Evolutionary conservation across 2,113 vertebrate species (phyloP).

Genomic region (Montifringilla adamsi): DNA sequence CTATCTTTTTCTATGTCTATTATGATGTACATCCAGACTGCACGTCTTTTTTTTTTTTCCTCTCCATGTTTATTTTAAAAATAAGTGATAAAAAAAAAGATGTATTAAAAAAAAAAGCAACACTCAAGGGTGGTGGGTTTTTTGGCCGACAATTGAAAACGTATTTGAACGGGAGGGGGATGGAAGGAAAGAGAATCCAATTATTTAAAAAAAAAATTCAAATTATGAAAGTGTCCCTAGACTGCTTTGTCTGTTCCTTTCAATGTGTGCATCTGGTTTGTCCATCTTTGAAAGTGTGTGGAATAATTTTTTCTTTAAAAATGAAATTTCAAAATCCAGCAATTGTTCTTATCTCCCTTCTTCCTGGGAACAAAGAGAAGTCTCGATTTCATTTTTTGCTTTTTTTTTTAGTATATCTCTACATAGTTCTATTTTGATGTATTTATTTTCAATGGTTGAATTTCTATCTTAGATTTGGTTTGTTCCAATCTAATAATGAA

Average conservation of each 20-base stretch:
- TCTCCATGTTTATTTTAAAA: constrained; percentile 72
- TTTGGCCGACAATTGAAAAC: constrained; percentile 32
- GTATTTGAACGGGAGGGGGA: constrained; percentile 10
- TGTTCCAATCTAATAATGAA: constrained; percentile 74
- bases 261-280: constrained; percentile 90
- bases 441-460: constrained; percentile 81
- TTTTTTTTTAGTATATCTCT: constrained; percentile 79
- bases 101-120: constrained; percentile 80
- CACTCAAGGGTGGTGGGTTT: constrained; percentile 53
- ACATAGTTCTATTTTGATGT: constrained; percentile 76
- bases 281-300: constrained; percentile 89
- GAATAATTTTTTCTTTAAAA: constrained; percentile 74
- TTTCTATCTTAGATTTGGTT: constrained; percentile 82
- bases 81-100: constrained; percentile 72
- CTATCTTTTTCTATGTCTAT: constrained; percentile 78
- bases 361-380: constrained; percentile 76
- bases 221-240: constrained; percentile 70
- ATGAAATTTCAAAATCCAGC: neutral
- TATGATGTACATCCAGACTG: constrained; percentile 93
- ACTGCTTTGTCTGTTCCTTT: constrained; percentile 81
- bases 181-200: neutral
- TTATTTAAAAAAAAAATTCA: neutral
- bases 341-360: constrained; percentile 64
- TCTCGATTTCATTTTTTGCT: constrained; percentile 77
- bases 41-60: constrained; percentile 79